Conservation (phyloP, 1,140 invertebrate genomes). For the Drosophila punjabiensis region DNA sequence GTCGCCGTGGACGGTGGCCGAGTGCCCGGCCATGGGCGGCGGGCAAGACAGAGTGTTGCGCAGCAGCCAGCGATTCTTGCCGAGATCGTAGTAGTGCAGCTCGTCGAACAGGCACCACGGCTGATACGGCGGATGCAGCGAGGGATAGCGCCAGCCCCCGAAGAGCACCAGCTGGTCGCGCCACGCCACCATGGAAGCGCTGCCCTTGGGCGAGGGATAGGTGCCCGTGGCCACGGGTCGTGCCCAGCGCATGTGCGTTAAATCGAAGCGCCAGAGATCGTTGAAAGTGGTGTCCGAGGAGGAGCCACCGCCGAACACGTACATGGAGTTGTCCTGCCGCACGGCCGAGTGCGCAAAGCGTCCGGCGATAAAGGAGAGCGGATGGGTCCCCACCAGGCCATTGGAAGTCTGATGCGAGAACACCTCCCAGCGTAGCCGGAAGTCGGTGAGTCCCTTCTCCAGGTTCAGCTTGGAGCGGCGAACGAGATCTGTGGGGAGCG, state of each 20-base stretch:
- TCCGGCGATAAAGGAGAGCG: conserved; percentile 91
- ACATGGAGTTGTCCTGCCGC: conserved; percentile 94
- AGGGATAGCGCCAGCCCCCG: conserved; percentile 98
- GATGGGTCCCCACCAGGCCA: conserved; percentile 42
- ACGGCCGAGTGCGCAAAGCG: conserved; percentile 97
- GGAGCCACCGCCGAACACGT: conserved; percentile 98
- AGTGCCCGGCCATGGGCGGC: conserved; percentile 95
- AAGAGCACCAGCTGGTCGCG: conserved; percentile 94
- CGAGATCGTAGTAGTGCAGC: conserved; percentile 95
- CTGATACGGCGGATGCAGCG: conserved; percentile 95
- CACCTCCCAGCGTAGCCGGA: conserved; percentile 76
- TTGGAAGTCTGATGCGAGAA: conserved; percentile 65
- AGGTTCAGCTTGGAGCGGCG: conserved; percentile 77
- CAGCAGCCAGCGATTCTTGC: conserved; percentile 94
- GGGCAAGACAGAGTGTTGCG: conserved; percentile 88
- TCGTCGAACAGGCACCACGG: conserved; percentile 96
- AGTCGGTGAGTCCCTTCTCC: conserved; percentile 77
- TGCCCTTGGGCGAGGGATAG: conserved; percentile 98
- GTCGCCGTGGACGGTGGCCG: conserved; percentile 94
- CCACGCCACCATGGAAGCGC: conserved; percentile 95
- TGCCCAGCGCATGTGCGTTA: conserved; percentile 93
- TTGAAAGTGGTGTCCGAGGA: conserved; percentile 97
- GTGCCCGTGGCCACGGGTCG: conserved; percentile 92
- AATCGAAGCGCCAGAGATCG: conserved; percentile 97
- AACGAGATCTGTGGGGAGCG: conserved; percentile 66